A percentile compares a stretch with the other conserved stretches of the same genome.
Evolutionary conservation across 2,888 invertebrate genomes (phyloP).

Genomic region (Lypha dubia): DNA sequence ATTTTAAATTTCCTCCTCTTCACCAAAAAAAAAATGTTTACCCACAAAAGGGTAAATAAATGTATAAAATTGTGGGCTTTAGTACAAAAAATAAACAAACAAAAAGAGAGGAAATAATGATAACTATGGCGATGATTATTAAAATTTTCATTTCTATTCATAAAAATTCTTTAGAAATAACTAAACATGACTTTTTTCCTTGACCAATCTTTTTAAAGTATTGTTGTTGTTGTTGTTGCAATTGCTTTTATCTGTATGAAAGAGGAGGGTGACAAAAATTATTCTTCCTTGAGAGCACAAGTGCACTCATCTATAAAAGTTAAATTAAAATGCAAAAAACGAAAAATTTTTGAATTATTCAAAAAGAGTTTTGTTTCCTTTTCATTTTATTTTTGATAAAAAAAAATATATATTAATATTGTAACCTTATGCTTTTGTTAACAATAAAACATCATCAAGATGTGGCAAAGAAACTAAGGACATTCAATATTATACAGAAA

Average conservation of each 20-base stretch:
- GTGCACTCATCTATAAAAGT: constrained; percentile 74
- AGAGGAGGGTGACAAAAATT: constrained; percentile 56
- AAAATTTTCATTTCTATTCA: constrained; percentile 58
- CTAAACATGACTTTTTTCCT: constrained; percentile 42
- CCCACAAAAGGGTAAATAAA: constrained; percentile 36
- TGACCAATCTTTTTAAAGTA: constrained; percentile 16
- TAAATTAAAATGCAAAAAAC: constrained; percentile 79
- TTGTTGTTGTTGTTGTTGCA: background rate
- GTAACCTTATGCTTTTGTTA: constrained; percentile 75
- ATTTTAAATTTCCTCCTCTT: background rate
- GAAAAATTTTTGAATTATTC: constrained; percentile 80
- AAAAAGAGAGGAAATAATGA: constrained; percentile 4
- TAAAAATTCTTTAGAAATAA: constrained; percentile 54
- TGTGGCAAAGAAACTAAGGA: constrained; percentile 1
- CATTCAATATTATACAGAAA: constrained; percentile 74
- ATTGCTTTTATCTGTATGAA: background rate
- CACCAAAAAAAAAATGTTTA: background rate
- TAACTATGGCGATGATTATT: background rate
- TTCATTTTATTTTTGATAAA: constrained; percentile 38
- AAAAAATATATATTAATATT: too few relatives aligned
- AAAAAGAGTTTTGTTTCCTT: constrained; percentile 70
- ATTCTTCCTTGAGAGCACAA: constrained; percentile 65
- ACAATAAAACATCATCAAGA: constrained; percentile 41
- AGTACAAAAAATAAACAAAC: background rate
- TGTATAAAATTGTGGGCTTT: constrained; percentile 1